These are phyloP conservation scores for Geophilus truncorum DNA, from an alignment of 2,888 invertebrate genomes.

Conservation along the genomic window DNA sequence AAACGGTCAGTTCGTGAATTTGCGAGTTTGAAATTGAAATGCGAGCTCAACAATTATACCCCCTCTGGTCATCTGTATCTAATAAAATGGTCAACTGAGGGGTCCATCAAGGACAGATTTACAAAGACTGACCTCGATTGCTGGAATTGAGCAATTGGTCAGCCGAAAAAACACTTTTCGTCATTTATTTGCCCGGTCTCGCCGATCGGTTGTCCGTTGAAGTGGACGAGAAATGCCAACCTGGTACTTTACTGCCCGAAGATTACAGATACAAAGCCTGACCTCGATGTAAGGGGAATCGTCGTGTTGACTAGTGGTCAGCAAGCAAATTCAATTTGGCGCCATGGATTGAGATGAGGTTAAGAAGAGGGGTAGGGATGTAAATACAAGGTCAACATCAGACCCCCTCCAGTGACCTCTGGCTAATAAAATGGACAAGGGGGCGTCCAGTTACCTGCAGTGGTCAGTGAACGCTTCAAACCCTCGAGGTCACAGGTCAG, in stretches of 20 bases:
- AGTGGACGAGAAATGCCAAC: neutral
- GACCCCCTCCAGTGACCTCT: neutral
- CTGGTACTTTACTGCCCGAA: neutral
- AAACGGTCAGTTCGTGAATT: neutral
- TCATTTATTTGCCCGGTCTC: no score
- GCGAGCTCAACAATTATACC: neutral
- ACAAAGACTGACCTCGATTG: neutral
- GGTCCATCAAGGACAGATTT: neutral
- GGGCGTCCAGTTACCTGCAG: conserved; percentile 14
- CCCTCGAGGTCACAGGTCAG: neutral
- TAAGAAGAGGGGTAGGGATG: neutral
- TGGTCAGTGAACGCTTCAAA: neutral
- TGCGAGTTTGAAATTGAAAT: neutral
- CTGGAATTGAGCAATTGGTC: neutral
- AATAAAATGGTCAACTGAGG: neutral
- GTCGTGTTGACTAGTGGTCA: neutral
- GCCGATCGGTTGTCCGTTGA: no score
- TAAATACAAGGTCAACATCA: neutral
- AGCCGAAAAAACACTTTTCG: no score
- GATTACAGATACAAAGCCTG: neutral
- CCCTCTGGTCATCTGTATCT: neutral
- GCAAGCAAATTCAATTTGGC: neutral
- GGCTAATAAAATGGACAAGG: conserved; percentile 12
- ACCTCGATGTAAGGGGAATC: neutral
- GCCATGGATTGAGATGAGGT: neutral